A percentile compares a stretch with the other conserved stretches of the same genome.
These are phyloP conservation scores for Frieseomelitta varia DNA, from an alignment of 1,140 invertebrate species.

Conservation along the genomic window DNA sequence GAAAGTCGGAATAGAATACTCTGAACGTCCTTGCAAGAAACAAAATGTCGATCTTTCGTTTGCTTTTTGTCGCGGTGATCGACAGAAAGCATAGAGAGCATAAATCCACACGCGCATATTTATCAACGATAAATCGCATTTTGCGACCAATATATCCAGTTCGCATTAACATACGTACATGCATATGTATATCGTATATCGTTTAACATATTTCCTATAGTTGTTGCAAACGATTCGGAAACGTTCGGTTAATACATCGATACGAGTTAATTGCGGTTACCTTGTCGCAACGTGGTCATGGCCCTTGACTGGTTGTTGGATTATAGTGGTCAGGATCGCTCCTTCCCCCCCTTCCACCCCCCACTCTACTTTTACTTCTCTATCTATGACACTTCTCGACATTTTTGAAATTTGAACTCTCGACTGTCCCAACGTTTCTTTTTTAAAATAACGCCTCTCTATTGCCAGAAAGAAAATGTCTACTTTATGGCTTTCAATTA, in stretches of 20 bases:
- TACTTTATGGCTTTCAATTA: not conserved
- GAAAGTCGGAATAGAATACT: slow-evolving; percentile 50
- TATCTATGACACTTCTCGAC: slow-evolving; percentile 35
- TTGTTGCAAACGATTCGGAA: not conserved
- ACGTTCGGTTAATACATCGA: slow-evolving; percentile 33
- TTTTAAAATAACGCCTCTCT: not conserved
- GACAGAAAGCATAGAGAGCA: too few relatives aligned
- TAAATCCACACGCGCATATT: not conserved
- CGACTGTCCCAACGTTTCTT: not conserved
- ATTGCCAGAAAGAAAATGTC: too few relatives aligned
- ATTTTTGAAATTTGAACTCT: not conserved
- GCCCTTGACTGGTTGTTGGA: slow-evolving; percentile 61
- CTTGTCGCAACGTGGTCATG: slow-evolving; percentile 77
- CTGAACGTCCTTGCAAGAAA: slow-evolving; percentile 52
- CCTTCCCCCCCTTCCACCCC: too few relatives aligned
- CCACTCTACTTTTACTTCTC: slow-evolving; percentile 71
- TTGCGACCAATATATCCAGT: not conserved
- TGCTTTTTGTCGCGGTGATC: not conserved
- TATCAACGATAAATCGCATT: not conserved
- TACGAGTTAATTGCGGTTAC: slow-evolving; percentile 61
- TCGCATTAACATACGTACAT: not conserved
- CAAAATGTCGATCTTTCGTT: slow-evolving; percentile 31
- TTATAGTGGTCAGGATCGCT: slow-evolving; percentile 65
- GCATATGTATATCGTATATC: not conserved
- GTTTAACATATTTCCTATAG: slow-evolving; percentile 12